Base-by-base conservation (phyloP, 2,888 invertebrate species). In the Diloba caeruleocephala region DNA sequence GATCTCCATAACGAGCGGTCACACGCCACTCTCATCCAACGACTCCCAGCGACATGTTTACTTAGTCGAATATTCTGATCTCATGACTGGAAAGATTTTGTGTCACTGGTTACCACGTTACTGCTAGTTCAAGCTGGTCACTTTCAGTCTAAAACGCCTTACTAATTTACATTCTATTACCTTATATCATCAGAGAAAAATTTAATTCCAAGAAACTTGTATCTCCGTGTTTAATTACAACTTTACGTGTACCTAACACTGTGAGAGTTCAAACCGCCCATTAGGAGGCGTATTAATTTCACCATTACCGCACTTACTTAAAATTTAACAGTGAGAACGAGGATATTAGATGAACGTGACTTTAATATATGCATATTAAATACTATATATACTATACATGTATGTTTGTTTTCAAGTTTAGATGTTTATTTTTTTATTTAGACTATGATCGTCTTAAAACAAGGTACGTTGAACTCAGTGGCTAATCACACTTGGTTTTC, bases 331-430 rank as follows among this genome's bases (percentile, higher is more conserved):
- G 68, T 67, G 69, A 49, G 71, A 76, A 78, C 50, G 44, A 23
- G 46, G 45, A 54, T 75, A 73, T 74, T 71, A 71, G 42, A 52
- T 50, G 61, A 54, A 52, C 76, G 75, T 78, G 79, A 70, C 64
- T 55, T 39, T 9, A 60, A 13, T 17, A 14, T 36, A 23, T 12
- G n/a, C n/a, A n/a, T n/a, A n/a, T n/a, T n/a, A n/a, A n/a, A n/a
- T n/a, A n/a, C n/a, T n/a, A n/a, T n/a, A n/a, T n/a, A n/a, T n/a
- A n/a, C n/a, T n/a, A n/a, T n/a, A n/a, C n/a, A n/a, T n/a, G n/a
- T n/a, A n/a, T n/a, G n/a, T n/a, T n/a, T n/a, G n/a, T n/a, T n/a
- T n/a, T n/a, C n/a, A n/a, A n/a, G n/a, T n/a, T n/a, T n/a, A n/a
- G n/a, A n/a, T n/a, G n/a, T n/a, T n/a, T n/a, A n/a, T n/a, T n/a